Base-by-base conservation (phyloP, 1,140 invertebrate species). In the Aphelenchoides fujianensis region DNA sequence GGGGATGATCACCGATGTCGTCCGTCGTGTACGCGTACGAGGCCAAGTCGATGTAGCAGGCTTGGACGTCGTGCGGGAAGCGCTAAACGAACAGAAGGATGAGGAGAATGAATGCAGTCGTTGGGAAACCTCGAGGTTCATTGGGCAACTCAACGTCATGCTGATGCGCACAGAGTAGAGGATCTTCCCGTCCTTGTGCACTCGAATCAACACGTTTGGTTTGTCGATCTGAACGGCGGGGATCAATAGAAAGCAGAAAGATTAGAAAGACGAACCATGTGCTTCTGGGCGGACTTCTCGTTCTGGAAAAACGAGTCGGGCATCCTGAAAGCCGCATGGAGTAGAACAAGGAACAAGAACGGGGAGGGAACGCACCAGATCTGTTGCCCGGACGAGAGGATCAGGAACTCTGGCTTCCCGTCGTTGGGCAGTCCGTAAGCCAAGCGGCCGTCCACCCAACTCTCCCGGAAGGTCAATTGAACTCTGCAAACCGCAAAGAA, bases 211-310 rank as follows among this genome's bases (percentile, higher is more conserved):
- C 69, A 97, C 80, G 68, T 84, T 84, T 12, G 83, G 83, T 36
- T 84, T 85, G 54, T 85, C 83, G 30, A n/a, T n/a, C n/a, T n/a
- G n/a, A n/a, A n/a, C n/a, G n/a, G n/a, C n/a, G n/a, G n/a, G n/a
- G n/a, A n/a, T n/a, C n/a, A n/a, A n/a, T n/a, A n/a, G n/a, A n/a
- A n/a, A n/a, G n/a, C n/a, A n/a, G n/a, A n/a, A n/a, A n/a, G n/a
- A n/a, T n/a, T n/a, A n/a, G n/a, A n/a, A n/a, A n/a, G 23, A 48
- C 41, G 12, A 61, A 97, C 96, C 85, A 95, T 92, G 86, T 97
- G 94, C 85, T 95, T 95, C 85, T 95, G 93, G 52, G 94, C 94
- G 83, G 95, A 92, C 85, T 96, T 95, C 87, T 97, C 94, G 82
- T 97, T 97, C 92, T 92, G 86, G 54, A 83, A 84, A 55, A 83